phyloP scores from a whole-genome alignment of 2,113 vertebrate species.

The Motacilla tschutschensis region DNA sequence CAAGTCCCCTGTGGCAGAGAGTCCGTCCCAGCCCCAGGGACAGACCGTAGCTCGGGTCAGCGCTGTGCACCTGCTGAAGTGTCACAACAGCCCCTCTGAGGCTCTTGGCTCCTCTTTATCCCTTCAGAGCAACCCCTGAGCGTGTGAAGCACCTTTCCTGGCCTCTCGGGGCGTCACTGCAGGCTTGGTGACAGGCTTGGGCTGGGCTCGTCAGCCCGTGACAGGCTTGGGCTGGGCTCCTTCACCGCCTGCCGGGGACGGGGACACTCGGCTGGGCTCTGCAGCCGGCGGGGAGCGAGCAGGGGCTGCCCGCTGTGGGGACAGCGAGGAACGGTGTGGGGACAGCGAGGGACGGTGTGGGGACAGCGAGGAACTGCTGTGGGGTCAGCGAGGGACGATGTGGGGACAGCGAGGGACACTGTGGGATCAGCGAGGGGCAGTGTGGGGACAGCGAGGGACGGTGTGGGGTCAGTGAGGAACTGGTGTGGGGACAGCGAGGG shows the following conservation, averaged over 20 bases:
- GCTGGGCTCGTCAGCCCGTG: neutral
- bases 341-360: too few relatives aligned
- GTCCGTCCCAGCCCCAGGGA: neutral
- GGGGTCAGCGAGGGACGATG: neutral
- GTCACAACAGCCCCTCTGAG: neutral
- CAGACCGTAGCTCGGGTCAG: accelerated
- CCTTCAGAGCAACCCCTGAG: neutral
- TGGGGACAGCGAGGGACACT: neutral
- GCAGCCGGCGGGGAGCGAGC: accelerated
- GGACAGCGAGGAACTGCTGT: neutral
- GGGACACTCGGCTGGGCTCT: neutral
- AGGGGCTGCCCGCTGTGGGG: neutral
- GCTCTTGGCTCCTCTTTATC: accelerated
- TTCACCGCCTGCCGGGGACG: neutral
- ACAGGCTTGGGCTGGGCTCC: neutral
- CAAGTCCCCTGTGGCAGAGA: too few relatives aligned
- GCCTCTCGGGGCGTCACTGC: neutral
- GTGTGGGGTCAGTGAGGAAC: too few relatives aligned
- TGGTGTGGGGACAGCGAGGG: neutral
- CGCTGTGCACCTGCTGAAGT: accelerated
- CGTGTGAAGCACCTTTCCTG: neutral
- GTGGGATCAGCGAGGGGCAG: neutral
- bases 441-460: neutral
- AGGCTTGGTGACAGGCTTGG: too few relatives aligned
- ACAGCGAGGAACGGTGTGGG: neutral